Conservation (phyloP, 2,113 vertebrate species). For the Chlorodrepanis virens region DNA sequence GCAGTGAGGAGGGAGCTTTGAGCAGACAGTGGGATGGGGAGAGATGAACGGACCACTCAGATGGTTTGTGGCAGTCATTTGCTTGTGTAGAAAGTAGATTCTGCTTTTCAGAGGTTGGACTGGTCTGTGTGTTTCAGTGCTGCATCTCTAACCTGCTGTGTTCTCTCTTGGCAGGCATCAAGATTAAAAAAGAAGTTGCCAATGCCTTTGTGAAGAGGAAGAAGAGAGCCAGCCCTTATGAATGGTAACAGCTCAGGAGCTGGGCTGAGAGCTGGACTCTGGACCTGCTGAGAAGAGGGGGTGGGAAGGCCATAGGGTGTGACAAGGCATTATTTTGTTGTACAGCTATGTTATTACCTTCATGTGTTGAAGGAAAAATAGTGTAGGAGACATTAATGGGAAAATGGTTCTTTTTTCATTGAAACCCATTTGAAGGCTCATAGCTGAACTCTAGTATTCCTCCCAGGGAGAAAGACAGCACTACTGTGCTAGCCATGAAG, state of each 20-base stretch:
- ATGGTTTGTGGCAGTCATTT: background rate
- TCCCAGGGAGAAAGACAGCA: background rate
- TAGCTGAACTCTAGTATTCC: background rate
- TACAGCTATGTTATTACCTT: background rate
- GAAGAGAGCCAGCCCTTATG: conserved; percentile 46
- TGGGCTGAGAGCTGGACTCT: background rate
- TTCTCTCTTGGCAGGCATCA: conserved; percentile 35
- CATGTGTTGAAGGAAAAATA: background rate
- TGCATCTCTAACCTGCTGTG: background rate
- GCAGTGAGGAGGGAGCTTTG: background rate
- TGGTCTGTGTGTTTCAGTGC: background rate
- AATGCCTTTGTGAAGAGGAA: conserved; percentile 61
- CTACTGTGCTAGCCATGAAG: background rate
- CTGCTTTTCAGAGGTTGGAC: background rate
- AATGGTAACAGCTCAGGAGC: conserved; percentile 44
- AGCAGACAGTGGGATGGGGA: background rate
- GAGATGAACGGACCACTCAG: background rate
- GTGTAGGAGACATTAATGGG: background rate
- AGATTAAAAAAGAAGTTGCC: conserved; percentile 50
- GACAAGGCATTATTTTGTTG: background rate
- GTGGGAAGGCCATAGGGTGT: background rate
- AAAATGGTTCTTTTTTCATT: background rate
- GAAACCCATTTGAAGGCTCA: background rate
- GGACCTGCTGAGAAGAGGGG: background rate
- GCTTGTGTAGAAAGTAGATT: background rate